Evolutionary conservation across 2,797 vertebrate species (phyloP), one percentile per base, ranked within the genome.

Genomic region (Lacerta bilineata): DNA sequence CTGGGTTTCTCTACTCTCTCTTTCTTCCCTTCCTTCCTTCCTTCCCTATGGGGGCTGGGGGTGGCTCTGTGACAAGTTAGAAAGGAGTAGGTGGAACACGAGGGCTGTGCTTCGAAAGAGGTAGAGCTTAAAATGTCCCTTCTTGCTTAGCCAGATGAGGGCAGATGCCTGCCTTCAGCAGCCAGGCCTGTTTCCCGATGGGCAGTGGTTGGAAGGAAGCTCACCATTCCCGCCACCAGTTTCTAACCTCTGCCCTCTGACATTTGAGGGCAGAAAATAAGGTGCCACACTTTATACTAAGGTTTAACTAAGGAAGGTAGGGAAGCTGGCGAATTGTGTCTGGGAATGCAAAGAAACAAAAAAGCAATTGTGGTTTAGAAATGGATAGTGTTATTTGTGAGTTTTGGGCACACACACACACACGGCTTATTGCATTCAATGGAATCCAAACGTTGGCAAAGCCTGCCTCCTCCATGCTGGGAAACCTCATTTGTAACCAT

Each of bases 1-100:
- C 2, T 2, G 0, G 43, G 41, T 71, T 85, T 83, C 88, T 36
- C 88, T 72, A 5, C 93, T 90, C 89, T 89, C 89, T 89, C 84
- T 90, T 80, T 50, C 61, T 13, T 66, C 59, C 33, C 25, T 23
- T 43, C 25, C 72, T 79, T 43, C 25, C 72, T 79, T 41, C 10
- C 71, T 27, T 78, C 23, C 50, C 33, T 0, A 0, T 0, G 0
- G 80, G 8, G 20, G 25, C 36, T 59, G 0, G 4, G 76, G 41
- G 17, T 46, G 8, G 79, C 72, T 87, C 5, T 1, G 43, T 33
- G 25, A 29, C 0, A 83, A 88, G 61, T 1, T 3, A 0, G 25
- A 68, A 29, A 23, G 18, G 50, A 81, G 86, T 64, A 81, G 86
- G 86, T 74, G 79, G 86, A 41, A 61, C 0, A 5, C n/a, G 43